phyloP scores from a whole-genome alignment of 2,888 invertebrate species.

The Rugalucina vietnamica region DNA sequence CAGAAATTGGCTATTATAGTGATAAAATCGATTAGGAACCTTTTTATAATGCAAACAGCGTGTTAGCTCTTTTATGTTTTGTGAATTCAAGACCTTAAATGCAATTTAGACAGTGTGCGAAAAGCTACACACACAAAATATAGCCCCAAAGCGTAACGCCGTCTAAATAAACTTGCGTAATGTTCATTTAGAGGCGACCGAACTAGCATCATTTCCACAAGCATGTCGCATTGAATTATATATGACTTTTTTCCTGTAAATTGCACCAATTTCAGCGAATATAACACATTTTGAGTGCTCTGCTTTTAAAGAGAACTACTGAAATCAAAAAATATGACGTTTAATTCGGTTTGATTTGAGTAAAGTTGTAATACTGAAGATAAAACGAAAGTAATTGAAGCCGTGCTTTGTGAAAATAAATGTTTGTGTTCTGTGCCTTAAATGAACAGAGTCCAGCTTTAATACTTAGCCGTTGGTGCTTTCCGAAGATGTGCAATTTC shows the following conservation, averaged over 20 bases:
- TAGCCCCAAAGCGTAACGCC: slow-evolving; percentile 14
- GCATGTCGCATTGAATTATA: slow-evolving; percentile 19
- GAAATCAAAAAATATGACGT: not conserved
- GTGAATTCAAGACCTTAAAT: slow-evolving; percentile 39
- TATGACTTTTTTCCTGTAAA: not conserved
- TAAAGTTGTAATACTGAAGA: not conserved
- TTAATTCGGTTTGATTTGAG: not conserved
- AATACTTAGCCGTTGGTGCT: too few relatives aligned
- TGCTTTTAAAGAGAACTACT: not conserved
- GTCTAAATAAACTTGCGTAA: slow-evolving; percentile 23
- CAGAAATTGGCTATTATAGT: slow-evolving; percentile 28
- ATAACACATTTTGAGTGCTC: slow-evolving; percentile 2
- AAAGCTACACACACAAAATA: slow-evolving; percentile 57
- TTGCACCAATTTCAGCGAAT: slow-evolving; percentile 5
- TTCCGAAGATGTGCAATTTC: too few relatives aligned
- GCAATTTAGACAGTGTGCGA: slow-evolving; percentile 50
- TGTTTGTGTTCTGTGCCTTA: too few relatives aligned
- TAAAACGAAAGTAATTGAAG: not conserved
- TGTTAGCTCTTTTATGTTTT: slow-evolving; percentile 57
- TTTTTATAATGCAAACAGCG: slow-evolving; percentile 54
- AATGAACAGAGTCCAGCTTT: too few relatives aligned
- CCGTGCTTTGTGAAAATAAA: too few relatives aligned
- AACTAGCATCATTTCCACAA: not conserved
- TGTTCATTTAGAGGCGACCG: not conserved
- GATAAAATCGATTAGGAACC: slow-evolving; percentile 30